Base-by-base conservation (phyloP, 2,797 vertebrate species). In the Epinephelus malabaricus region DNA sequence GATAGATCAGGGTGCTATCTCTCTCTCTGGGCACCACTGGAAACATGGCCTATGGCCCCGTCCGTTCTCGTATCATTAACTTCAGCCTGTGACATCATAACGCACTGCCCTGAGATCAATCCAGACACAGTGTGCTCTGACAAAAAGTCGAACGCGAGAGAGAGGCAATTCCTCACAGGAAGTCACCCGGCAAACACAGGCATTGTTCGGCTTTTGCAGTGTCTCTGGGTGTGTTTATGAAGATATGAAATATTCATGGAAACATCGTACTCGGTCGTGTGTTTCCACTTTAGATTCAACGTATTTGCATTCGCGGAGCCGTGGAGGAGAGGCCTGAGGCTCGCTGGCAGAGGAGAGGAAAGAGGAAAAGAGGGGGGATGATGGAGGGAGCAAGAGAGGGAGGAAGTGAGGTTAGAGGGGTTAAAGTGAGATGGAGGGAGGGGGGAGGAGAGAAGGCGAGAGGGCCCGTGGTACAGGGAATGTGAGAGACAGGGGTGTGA, bases 1-100 rank as follows among this genome's bases (percentile, higher is more conserved):
- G 95, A 96, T 88, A 92, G 94, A 96, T 95, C 93, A 94, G 94
- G 92, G 92, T 90, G 90, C 94, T 94, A 90, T 92, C 93, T 94
- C 90, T 81, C 89, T 92, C 88, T 91, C 87, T 66, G 87, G 92
- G 91, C 92, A 94, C 91, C 87, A 86, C 89, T 93, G 93, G 90
- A 91, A 93, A 92, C 93, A 79, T 82, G 90, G 92, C 92, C 93
- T 91, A 78, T 91, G 86, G 90, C 91, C 93, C 83, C 84, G 80
- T 61, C 81, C 80, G 70, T 86, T 89, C 93, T 90, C 60, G 78
- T 87, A 81, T 93, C 91, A 94, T 93, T 94, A 92, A 94, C 93
- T 92, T 86, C 86, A 88, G 88, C 80, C 82, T 46, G 86, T 95
- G 94, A 94, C 94, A 94, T 95, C 94, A 93, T 92, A 89, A 92